Evolutionary conservation across 2,888 invertebrate species (phyloP), one percentile per base, ranked within the genome.

Genomic region (Sympetrum striolatum): DNA sequence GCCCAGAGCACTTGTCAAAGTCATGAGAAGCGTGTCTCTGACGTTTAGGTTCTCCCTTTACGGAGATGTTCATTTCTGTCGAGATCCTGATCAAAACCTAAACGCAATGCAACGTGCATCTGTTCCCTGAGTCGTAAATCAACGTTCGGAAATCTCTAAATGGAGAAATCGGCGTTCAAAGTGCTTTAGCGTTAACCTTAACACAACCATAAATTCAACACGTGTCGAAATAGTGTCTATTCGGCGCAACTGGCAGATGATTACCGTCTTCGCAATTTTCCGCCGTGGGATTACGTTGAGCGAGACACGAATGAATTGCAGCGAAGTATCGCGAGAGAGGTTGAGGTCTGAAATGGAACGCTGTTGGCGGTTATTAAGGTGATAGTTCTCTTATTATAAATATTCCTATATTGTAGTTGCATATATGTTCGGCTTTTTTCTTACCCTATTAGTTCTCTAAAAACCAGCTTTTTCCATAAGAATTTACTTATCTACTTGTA

Each of bases 231-330:
- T 37, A 22, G 2, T 37, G 86, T 37, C 58, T 39, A 39, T 37
- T 60, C 37, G 35, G 60, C 86, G 60, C 86, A 58, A 53, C 60
- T 86, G 86, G 58, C 86, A 86, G 37, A 58, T 86, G 86, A 60
- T 86, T 64, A 64, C 86, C 60, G 35, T 60, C 86, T 22, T n/a
- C 37, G 35, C 86, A 37, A 86, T 60, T 86, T 53, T 22, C 35
- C n/a, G n/a, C 60, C 22, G 60, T 35, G 64, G 64, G n/a, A 60
- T 39, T 60, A 64, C n/a, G 60, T n/a, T n/a, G 44, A 6, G 44
- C 10, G 44, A 37, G 18, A 22, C 39, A n/a, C 2, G 80, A 22
- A n/a, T 10, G 8, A 0, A 35, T 18, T 15, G 53, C 25, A 53
- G 31, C 12, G 12, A 25, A 53, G 15, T 53, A 81, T 31, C 12